Conservation (phyloP, 1,140 invertebrate species). For the Drosophila dunni region DNA sequence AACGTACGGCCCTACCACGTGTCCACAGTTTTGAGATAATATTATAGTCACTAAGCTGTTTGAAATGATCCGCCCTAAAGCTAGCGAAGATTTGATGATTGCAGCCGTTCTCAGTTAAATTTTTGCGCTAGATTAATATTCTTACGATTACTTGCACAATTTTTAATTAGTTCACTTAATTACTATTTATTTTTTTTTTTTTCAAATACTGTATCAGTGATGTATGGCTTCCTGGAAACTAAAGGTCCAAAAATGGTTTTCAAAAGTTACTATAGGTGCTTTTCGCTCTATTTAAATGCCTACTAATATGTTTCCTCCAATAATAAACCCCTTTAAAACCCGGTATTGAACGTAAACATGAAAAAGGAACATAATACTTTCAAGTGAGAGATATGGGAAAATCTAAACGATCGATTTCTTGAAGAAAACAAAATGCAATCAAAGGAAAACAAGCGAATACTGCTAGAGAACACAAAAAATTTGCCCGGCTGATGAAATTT, state of each 20-base stretch:
- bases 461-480: neutral
- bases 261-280: too few relatives aligned
- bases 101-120: neutral
- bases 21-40: neutral
- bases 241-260: too few relatives aligned
- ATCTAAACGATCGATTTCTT: conserved; percentile 1
- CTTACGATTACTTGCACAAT: conserved; percentile 17
- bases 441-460: neutral
- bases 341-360: neutral
- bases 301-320: neutral
- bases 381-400: conserved; percentile 4
- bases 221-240: too few relatives aligned
- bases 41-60: neutral
- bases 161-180: neutral
- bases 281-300: too few relatives aligned
- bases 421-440: conserved; percentile 30
- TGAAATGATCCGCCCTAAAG: neutral
- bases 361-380: conserved; percentile 5
- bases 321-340: neutral
- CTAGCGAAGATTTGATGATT: neutral
- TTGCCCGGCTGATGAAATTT: conserved; percentile 66
- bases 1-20: neutral
- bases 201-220: too few relatives aligned
- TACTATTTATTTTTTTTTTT: too few relatives aligned
- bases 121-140: conserved; percentile 7